phyloP scores from a whole-genome alignment of 92 coral and sea anemone genomes.

The Umimayanthus chanpuru region DNA sequence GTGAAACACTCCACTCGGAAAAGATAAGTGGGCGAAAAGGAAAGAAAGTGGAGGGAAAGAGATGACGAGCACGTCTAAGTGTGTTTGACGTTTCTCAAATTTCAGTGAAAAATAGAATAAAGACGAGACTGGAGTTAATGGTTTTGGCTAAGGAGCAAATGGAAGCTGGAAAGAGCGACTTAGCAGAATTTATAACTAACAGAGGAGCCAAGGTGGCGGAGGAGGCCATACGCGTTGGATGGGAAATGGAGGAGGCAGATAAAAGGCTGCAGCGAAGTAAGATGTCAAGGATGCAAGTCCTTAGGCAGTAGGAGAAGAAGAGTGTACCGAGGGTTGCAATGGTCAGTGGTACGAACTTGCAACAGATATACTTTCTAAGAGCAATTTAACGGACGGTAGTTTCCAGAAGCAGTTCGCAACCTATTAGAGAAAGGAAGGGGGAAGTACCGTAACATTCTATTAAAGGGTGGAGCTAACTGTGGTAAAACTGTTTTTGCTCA shows the following conservation, averaged over 20 bases:
- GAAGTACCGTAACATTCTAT: slow-evolving; percentile 49
- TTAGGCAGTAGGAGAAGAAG: slow-evolving; percentile 1
- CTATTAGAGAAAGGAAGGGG: slow-evolving; percentile 43
- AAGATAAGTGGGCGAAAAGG: background rate
- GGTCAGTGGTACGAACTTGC: slow-evolving; percentile 30
- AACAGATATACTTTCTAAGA: slow-evolving; percentile 2
- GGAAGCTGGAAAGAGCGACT: slow-evolving; percentile 27
- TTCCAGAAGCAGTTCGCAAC: slow-evolving; percentile 22
- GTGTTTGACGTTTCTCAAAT: no score
- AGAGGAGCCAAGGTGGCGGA: slow-evolving; percentile 41
- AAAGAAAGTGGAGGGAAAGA: background rate
- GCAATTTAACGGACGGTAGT: background rate
- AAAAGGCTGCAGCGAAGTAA: slow-evolving; percentile 17
- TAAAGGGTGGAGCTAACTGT: slow-evolving; percentile 52
- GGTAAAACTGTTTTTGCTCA: slow-evolving; percentile 52
- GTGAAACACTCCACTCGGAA: background rate
- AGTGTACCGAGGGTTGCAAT: slow-evolving; percentile 37
- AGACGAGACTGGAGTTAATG: slow-evolving; percentile 25
- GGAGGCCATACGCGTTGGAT: slow-evolving; percentile 45
- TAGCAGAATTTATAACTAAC: slow-evolving; percentile 57
- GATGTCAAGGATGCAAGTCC: slow-evolving; percentile 34
- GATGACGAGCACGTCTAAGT: background rate
- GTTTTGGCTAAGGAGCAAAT: slow-evolving; percentile 25
- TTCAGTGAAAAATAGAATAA: no score
- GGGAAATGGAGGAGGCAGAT: slow-evolving; percentile 45